Base-by-base conservation (phyloP, 37 sponge, comb jelly and placozoan species). In the Geodia barretti region DNA sequence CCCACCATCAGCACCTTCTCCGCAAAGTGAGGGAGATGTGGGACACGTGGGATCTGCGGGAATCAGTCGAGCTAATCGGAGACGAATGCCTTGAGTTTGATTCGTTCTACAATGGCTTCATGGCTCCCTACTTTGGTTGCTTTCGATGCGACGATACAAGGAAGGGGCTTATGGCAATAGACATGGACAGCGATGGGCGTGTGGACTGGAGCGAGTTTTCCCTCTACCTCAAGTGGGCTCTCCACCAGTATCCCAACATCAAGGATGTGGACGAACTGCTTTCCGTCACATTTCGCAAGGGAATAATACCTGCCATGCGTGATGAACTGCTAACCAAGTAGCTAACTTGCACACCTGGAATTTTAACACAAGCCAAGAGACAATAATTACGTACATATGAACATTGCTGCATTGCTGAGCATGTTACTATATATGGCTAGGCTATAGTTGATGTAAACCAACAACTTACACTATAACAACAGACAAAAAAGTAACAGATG, bases 111-210 rank as follows among this genome's bases (percentile, higher is more conserved):
- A 63, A 84, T 41, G 91, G 86, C 7, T 94, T 94, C 83, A 90
- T 94, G 95, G 83, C 85, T 43, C 89, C 94, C 21, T 94, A 94
- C 85, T 87, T 94, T 80, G 94, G 94, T 43, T 94, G 94, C 87
- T 95, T 88, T 81, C 71, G 87, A 17, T 95, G 95, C 33, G 64
- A 2, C 42, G 76, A 78, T 34, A 86, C 89, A 0, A 81, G 79
- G 62, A 73, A 78, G 40, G 95, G 79, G 2, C 58, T 95, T 11
- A 82, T 68, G 68, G 89, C 92, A 1, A 42, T 95, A 5, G 95
- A 95, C 73, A 95, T 95, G 95, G 89, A 95, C 41, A 33, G 29
- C 11, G 92, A 95, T 79, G 89, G 87, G 14, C 34, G 23, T 26
- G 84, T 95, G 7, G 95, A 95, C 73, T 95, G 95, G 95, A 69